These are phyloP conservation scores for Myrmecobius fasciatus DNA, from an alignment of 2,113 vertebrate species.

Conservation along the genomic window DNA sequence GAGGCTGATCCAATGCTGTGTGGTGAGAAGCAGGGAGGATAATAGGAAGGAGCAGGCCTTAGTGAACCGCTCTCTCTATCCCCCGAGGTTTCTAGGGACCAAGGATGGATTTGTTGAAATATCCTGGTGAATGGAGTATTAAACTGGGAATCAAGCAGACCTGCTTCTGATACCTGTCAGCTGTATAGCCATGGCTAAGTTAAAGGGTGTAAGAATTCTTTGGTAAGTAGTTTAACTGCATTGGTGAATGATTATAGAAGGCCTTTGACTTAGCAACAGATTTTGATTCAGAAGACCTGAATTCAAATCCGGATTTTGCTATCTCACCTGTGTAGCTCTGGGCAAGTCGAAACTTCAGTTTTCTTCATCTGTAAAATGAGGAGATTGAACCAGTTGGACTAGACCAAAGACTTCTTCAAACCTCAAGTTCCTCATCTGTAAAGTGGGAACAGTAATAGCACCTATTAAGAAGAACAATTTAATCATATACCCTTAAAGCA, in stretches of 20 bases:
- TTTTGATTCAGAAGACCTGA: background rate
- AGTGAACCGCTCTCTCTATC: background rate
- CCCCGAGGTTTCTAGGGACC: background rate
- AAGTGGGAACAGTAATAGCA: background rate
- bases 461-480: background rate
- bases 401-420: background rate
- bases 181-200: background rate
- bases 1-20: background rate
- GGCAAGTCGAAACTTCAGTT: background rate
- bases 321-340: background rate
- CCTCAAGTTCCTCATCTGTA: background rate
- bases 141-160: too few relatives aligned
- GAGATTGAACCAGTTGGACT: too few relatives aligned
- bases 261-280: background rate
- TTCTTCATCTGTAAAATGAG: background rate
- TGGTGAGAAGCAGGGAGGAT: background rate
- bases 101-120: background rate
- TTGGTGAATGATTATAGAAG: too few relatives aligned
- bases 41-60: background rate
- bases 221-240: too few relatives aligned
- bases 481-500: background rate
- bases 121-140: background rate
- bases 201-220: too few relatives aligned
- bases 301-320: background rate
- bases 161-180: background rate